Percentiles rank a stretch among this genome's conserved stretches.
These are phyloP conservation scores for Streptopelia turtur DNA, from an alignment of 2,797 vertebrate species.

Conservation along the genomic window DNA sequence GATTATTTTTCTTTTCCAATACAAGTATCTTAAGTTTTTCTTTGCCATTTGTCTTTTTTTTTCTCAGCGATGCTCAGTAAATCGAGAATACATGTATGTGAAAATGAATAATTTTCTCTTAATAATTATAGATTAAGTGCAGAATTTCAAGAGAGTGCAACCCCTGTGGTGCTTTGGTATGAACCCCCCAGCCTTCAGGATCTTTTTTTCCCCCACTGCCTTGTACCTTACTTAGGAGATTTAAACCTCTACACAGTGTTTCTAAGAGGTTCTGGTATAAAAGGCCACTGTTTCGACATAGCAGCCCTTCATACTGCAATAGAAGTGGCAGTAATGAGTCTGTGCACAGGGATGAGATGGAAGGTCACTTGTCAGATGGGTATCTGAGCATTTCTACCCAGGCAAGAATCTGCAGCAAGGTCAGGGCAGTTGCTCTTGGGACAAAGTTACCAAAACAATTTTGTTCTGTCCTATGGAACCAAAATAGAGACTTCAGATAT, in stretches of 20 bases:
- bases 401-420: background rate
- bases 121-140: background rate
- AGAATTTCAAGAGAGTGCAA: background rate
- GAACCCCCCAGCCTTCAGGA: background rate
- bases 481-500: background rate
- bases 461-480: background rate
- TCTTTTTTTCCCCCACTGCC: background rate
- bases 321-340: background rate
- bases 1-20: background rate
- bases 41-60: background rate
- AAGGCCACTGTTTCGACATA: background rate
- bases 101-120: background rate
- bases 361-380: background rate
- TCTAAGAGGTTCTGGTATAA: background rate
- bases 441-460: background rate
- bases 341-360: background rate
- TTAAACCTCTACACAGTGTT: background rate
- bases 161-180: fast-evolving
- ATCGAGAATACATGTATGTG: background rate
- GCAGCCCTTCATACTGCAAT: background rate
- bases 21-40: background rate
- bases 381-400: background rate
- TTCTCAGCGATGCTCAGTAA: background rate
- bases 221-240: background rate
- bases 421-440: background rate